Conservation (phyloP, 2,888 invertebrate genomes). For the Allolobophora icterica region DNA sequence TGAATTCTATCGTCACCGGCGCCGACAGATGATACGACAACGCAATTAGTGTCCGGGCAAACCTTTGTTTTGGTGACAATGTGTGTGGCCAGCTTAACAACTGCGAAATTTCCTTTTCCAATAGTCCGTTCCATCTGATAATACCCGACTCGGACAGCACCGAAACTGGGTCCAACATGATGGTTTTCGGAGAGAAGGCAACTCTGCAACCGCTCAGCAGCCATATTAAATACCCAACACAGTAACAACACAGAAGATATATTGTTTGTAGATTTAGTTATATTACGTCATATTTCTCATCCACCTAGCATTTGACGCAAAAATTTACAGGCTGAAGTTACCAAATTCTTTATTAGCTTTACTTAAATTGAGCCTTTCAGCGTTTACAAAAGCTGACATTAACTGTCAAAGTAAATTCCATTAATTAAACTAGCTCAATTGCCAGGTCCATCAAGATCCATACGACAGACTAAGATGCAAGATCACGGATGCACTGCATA, state of each 20-base stretch:
- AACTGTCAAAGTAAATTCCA: neutral
- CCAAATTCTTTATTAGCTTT: neutral
- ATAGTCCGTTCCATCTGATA: conserved; percentile 97
- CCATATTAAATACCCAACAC: conserved; percentile 17
- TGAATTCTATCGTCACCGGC: conserved; percentile 1
- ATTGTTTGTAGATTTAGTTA: neutral
- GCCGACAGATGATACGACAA: conserved; percentile 17
- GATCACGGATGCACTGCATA: too few species aligned
- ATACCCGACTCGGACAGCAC: conserved; percentile 78
- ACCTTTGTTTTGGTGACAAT: conserved; percentile 98
- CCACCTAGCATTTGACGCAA: neutral
- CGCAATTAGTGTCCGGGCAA: conserved; percentile 6
- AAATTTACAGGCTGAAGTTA: neutral
- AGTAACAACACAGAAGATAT: conserved; percentile 17
- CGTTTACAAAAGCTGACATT: neutral
- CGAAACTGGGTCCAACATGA: neutral
- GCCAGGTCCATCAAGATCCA: neutral
- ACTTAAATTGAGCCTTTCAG: neutral
- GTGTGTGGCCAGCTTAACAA: conserved; percentile 97
- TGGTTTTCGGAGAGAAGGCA: conserved; percentile 7
- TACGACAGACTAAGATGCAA: too few species aligned
- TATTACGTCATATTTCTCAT: neutral
- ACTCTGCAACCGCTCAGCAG: conserved; percentile 17
- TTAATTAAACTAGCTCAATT: neutral
- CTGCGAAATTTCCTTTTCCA: conserved; percentile 98